Evolutionary conservation across 2,797 vertebrate genomes (phyloP).

Genomic region (Xiphophorus birchmanni): DNA sequence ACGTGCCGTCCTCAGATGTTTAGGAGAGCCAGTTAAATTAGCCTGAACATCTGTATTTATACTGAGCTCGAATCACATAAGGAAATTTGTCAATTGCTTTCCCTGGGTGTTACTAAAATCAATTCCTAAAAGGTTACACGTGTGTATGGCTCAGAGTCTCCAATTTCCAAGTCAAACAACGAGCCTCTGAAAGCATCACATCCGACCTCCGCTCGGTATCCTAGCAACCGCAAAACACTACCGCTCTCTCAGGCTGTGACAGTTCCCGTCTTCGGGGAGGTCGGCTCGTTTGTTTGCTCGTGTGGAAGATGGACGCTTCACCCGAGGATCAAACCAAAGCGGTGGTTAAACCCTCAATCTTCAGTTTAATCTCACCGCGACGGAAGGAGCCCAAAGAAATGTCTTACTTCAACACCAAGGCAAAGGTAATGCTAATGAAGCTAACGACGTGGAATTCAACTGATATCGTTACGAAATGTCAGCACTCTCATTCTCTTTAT

Average conservation of each 20-base stretch:
- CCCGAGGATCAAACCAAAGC: conserved; percentile 53
- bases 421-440: conserved; percentile 53
- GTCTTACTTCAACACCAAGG: conserved; percentile 63
- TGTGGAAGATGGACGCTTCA: conserved; percentile 58
- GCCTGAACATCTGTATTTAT: background rate
- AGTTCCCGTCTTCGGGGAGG: background rate
- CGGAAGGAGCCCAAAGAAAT: conserved; percentile 61
- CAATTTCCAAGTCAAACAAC: background rate
- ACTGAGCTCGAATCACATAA: background rate
- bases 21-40: background rate
- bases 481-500: background rate
- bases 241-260: accelerated
- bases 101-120: background rate
- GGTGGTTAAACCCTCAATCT: conserved; percentile 57
- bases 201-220: conserved; percentile 29
- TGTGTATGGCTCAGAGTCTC: background rate
- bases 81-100: background rate
- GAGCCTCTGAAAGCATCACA: conserved; percentile 40
- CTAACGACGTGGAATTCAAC: background rate
- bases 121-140: background rate
- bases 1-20: conserved; percentile 17
- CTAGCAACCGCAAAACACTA: conserved; percentile 59
- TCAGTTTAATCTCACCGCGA: conserved; percentile 71
- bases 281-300: background rate
- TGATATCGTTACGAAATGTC: background rate